Conservation (phyloP, 2,113 vertebrate genomes). For the Axis porcinus region DNA sequence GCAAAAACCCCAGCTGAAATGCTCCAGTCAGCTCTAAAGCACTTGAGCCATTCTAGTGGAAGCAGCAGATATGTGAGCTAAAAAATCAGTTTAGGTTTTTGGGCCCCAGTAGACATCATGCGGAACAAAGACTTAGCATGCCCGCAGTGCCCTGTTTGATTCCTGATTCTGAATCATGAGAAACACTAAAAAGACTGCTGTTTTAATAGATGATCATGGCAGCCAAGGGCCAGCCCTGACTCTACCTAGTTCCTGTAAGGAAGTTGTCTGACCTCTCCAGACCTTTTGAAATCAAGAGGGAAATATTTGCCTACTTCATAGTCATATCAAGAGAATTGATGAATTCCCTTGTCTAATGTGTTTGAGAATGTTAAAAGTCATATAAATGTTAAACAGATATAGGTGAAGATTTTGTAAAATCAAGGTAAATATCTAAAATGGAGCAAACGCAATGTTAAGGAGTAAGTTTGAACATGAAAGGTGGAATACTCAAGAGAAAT, state of each 20-base stretch:
- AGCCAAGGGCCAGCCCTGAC: not conserved
- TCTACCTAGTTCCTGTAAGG: not conserved
- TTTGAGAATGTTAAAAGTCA: not conserved
- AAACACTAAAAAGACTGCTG: not conserved
- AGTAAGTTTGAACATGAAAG: not conserved
- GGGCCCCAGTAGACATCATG: not conserved
- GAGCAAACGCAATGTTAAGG: not conserved
- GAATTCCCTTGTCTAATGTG: not conserved
- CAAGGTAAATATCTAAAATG: not conserved
- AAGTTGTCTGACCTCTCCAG: not conserved
- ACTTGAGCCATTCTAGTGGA: not conserved
- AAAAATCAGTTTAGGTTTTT: not conserved
- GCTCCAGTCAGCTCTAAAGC: not conserved
- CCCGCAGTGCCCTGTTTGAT: not conserved
- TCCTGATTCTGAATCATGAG: not conserved
- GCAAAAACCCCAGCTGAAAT: not conserved
- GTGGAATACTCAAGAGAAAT: not conserved
- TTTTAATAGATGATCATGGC: not conserved
- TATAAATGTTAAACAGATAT: not conserved
- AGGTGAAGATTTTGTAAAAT: not conserved
- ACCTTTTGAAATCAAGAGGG: not conserved
- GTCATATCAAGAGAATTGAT: not conserved
- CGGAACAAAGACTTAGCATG: not conserved
- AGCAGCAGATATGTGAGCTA: not conserved
- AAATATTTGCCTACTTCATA: not conserved